Base-by-base conservation (phyloP, 2,113 vertebrate genomes). In the Arvicanthis niloticus region DNA sequence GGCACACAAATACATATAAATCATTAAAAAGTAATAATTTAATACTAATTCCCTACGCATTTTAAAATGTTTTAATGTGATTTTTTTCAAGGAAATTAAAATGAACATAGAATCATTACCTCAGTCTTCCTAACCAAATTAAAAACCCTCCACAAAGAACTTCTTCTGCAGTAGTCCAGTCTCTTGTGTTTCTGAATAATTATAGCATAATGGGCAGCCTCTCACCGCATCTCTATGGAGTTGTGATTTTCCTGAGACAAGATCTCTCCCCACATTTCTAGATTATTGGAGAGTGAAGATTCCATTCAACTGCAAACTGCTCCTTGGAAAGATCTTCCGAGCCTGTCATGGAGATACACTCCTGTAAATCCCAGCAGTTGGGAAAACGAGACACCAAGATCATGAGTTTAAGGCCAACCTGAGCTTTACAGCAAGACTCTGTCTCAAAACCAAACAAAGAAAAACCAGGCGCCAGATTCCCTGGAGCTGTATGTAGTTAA, bases 41-140 rank as follows among this genome's bases (percentile, higher is more conserved):
- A 86, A 86, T 21, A 67, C 16, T 42, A 42, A 60, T 65, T 31
- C 56, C 48, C 7, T 65, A 42, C 73, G 2, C 19, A 82, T 89
- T 91, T 94, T 21, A 31, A 0, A 91, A 81, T 76, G 4, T 91
- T 91, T 91, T 75, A 86, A 77, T 91, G 91, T 2, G 22, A 16
- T 87, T 90, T 97, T 89, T 72, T 34, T 42, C 75, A 86, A 81
- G 45, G 5, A 96, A 86, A 95, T 89, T n/a, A 94, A 31, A 86
- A 88, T 65, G 5, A 95, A 68, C 11, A 75, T 70, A 92, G 95
- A 75, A 51, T 95, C 53, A 42, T 92, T 51, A 53, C 2, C 2
- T 67, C 80, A 13, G 21, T 78, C 42, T n/a, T 94, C 40, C 53
- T 92, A 85, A 85, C 42, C 87, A 94, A 96, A 67, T 51, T 78